Percentiles rank a stretch among this genome's conserved stretches.
These are phyloP conservation scores for Brachyptera risi DNA, from an alignment of 2,888 invertebrate genomes.

Conservation along the genomic window DNA sequence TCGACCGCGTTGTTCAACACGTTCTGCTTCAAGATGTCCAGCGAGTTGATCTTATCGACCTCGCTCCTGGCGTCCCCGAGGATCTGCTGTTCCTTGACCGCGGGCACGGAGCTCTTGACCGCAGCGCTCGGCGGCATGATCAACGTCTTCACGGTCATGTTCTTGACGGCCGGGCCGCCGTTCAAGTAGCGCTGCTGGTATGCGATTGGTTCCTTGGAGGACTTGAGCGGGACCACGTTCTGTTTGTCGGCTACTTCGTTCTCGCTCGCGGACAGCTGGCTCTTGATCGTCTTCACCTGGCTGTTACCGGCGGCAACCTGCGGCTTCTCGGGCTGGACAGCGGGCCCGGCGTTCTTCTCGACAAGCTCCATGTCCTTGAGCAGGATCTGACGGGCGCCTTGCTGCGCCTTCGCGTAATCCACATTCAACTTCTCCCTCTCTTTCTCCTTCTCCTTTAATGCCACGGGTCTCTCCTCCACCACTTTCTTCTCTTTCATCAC, in stretches of 20 bases:
- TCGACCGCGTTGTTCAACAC: constrained; percentile 17
- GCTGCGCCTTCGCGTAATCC: constrained; percentile 42
- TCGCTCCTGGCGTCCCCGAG: neutral
- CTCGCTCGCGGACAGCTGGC: too few species aligned
- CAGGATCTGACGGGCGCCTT: neutral
- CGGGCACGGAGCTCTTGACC: too few species aligned
- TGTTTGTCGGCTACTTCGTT: too few species aligned
- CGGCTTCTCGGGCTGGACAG: too few species aligned
- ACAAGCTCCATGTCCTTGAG: neutral
- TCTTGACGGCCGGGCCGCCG: neutral
- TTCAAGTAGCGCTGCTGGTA: neutral
- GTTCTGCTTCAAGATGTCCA: constrained; percentile 16
- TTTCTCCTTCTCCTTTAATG: constrained; percentile 34
- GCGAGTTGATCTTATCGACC: neutral
- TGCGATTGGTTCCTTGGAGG: constrained; percentile 1
- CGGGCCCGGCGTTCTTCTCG: neutral
- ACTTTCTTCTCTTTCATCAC: neutral
- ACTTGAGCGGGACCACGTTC: too few species aligned
- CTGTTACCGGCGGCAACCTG: too few species aligned
- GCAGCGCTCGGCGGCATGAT: neutral
- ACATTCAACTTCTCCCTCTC: constrained; percentile 36
- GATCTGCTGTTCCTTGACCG: neutral
- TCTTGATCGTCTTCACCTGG: too few species aligned
- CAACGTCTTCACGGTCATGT: neutral
- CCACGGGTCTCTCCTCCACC: neutral